Conservation (phyloP, 2,113 vertebrate species). For the Festucalex cinctus region DNA sequence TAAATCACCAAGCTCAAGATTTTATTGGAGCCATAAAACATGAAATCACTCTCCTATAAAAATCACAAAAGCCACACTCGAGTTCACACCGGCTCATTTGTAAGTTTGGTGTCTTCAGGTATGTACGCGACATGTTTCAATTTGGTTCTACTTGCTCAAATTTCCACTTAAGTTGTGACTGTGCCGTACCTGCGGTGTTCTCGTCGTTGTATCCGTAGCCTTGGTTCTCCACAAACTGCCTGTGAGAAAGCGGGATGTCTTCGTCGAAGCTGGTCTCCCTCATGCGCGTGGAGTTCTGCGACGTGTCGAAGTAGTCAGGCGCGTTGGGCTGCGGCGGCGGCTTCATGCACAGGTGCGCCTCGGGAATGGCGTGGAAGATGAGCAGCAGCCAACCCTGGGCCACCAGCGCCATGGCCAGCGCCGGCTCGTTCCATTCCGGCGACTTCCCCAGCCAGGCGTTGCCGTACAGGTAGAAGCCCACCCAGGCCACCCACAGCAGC, state of each 20-base stretch:
- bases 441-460: slow-evolving; percentile 76
- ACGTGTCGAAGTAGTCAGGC: slow-evolving; percentile 95
- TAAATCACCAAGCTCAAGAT: no score
- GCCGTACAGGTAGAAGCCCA: slow-evolving; percentile 92
- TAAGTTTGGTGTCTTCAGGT: no score
- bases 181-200: slow-evolving; percentile 80
- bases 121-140: no score
- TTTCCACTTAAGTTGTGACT: neutral
- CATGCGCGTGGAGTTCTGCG: slow-evolving; percentile 88
- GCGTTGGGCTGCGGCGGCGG: slow-evolving; percentile 85
- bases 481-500: slow-evolving; percentile 92
- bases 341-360: slow-evolving; percentile 85
- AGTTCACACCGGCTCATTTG: no score
- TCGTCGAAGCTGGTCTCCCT: slow-evolving; percentile 94
- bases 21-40: no score
- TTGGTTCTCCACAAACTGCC: slow-evolving; percentile 95
- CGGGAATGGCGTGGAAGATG: slow-evolving; percentile 89
- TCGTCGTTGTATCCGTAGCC: slow-evolving; percentile 91
- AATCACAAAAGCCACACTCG: no score
- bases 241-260: slow-evolving; percentile 86
- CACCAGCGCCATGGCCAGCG: slow-evolving; percentile 86
- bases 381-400: slow-evolving; percentile 93
- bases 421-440: slow-evolving; percentile 87
- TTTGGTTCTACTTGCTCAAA: no score
- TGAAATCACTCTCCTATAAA: no score